Conservation (phyloP, 1,140 invertebrate genomes). For the Sitobion miscanthi region DNA sequence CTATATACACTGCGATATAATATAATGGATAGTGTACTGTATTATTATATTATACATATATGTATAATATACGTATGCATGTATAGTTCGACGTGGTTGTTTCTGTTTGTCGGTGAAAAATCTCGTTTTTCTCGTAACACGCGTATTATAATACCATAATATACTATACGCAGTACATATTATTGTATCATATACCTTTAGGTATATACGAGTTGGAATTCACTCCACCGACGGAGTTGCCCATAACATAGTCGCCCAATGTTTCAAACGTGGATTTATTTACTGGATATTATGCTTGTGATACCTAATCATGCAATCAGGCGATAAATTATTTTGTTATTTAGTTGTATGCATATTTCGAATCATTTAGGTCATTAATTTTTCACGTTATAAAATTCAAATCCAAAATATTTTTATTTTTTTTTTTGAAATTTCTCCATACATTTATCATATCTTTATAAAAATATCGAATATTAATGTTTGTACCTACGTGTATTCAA, state of each 20-base stretch:
- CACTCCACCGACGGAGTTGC: neutral
- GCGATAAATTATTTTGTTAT: neutral
- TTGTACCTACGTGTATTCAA: neutral
- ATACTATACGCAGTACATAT: too few relatives aligned
- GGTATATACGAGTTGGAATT: neutral
- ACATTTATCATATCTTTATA: neutral
- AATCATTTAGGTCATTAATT: neutral
- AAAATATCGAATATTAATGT: neutral
- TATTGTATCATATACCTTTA: too few relatives aligned
- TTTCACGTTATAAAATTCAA: neutral
- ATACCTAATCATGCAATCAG: too few relatives aligned
- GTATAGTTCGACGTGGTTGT: neutral
- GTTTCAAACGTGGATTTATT: neutral
- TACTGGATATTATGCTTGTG: too few relatives aligned
- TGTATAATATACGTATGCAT: neutral
- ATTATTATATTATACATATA: neutral
- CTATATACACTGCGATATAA: neutral
- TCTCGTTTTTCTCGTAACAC: neutral
- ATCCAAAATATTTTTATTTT: neutral
- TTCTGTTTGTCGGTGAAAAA: slow-evolving; percentile 15
- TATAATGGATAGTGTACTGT: neutral
- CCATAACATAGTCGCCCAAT: neutral
- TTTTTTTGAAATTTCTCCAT: neutral
- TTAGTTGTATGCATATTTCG: neutral
- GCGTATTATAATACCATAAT: neutral